Conservation (phyloP, 2,888 invertebrate species). For the Strigamia maritima region DNA sequence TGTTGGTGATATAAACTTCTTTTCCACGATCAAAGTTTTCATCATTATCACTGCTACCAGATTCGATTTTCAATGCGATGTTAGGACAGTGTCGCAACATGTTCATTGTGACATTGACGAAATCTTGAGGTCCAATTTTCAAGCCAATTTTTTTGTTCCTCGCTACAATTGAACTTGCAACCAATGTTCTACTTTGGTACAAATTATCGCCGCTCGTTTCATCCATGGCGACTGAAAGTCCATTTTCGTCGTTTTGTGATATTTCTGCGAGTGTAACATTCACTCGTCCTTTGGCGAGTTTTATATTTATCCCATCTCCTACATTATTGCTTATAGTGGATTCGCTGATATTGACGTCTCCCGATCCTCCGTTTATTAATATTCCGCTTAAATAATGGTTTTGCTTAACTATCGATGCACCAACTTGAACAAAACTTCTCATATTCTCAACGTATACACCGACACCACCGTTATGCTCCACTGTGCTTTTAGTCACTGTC, state of each 20-base stretch:
- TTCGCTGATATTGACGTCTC: slow-evolving; percentile 88
- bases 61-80: slow-evolving; percentile 75
- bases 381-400: slow-evolving; percentile 69
- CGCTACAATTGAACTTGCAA: slow-evolving; percentile 83
- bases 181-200: slow-evolving; percentile 57
- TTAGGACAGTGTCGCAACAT: slow-evolving; percentile 75
- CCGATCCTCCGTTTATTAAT: slow-evolving; percentile 67
- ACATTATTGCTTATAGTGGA: slow-evolving; percentile 84
- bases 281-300: slow-evolving; percentile 87
- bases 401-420: slow-evolving; percentile 75
- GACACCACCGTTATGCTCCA: slow-evolving; percentile 86
- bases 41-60: slow-evolving; percentile 52
- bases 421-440: slow-evolving; percentile 81
- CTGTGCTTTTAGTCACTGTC: slow-evolving; percentile 76
- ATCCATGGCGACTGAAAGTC: slow-evolving; percentile 85
- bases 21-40: slow-evolving; percentile 53
- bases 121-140: slow-evolving; percentile 88
- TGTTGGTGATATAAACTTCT: slow-evolving; percentile 76
- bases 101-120: slow-evolving; percentile 85
- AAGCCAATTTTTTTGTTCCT: slow-evolving; percentile 85
- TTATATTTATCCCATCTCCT: slow-evolving; percentile 93
- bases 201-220: slow-evolving; percentile 62
- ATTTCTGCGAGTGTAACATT: slow-evolving; percentile 84
- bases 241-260: slow-evolving; percentile 79
- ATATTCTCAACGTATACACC: slow-evolving; percentile 88